Evolutionary conservation across 2,888 invertebrate species (phyloP), one percentile per base, ranked within the genome.

Genomic region (Chymomyza caudatula): DNA sequence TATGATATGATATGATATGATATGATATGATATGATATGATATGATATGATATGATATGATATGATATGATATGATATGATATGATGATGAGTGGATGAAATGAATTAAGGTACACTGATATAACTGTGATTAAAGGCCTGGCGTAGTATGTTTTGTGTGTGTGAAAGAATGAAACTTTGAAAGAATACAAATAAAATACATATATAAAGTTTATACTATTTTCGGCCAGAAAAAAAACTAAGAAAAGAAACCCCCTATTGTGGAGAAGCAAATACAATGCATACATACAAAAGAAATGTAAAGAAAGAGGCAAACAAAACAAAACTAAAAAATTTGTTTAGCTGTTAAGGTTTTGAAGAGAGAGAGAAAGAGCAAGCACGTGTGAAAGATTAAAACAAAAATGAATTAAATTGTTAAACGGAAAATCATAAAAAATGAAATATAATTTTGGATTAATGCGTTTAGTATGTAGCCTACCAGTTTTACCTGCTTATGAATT

Each of bases 401-500:
- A 29, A 3, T 6, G 6, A 29, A 43, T 15, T 20, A 6, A 17
- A 19, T 22, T 47, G 47, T 47, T 47, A 47, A n/a, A 17, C 70
- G 57, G 43, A 60, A 61, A 29, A 49, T 22, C 13, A 56, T 11
- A 15, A 56, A 51, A 51, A 5, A 23, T 20, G 17, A 5, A 53
- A 59, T 3, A 70, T 73, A 63, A 71, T 49, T 55, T 68, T 54
- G 65, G 51, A 11, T 57, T 56, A 58, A 61, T 58, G 11, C 63
- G 66, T 60, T 61, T 73, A 68, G 67, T 64, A 67, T 66, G 64
- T 76, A 85, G 89, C 89, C n/a, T 89, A 89, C 90, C 87, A 86
- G 89, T 87, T 89, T 88, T 89, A 89, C 90, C 89, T 89, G 89
- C 76, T 82, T 86, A 87, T 66, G 67, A 73, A 64, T 78, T 85